Evolutionary conservation across 2,113 vertebrate genomes (phyloP), one percentile per base, ranked within the genome.

Genomic region (Lepisosteus oculatus): DNA sequence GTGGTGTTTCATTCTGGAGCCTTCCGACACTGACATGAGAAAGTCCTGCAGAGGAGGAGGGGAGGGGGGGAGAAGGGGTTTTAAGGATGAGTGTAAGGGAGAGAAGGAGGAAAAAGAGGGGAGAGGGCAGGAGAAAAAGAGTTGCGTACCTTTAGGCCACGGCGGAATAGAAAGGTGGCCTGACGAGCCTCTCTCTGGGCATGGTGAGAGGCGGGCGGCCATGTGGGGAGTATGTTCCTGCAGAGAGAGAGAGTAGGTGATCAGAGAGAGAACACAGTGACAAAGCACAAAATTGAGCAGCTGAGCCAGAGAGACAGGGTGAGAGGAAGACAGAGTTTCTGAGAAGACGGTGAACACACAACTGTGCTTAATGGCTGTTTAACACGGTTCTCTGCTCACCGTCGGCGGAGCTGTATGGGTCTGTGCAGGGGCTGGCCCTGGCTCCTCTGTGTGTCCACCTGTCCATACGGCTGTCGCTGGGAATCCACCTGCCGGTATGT

Each of bases 161-260:
- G 93, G 84, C 89, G 92, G 77, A 94, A 95, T 51, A 99, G 92
- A 86, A 97, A 99, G 0, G 95, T 98, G 81, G 96, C 95, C 80
- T 98, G 96, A 57, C 96, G 94, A 3, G 90, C 91, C 15, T 98
- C 95, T 78, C 93, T 94, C 86, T 94, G 95, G 3, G 78, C 72
- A 76, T 91, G 86, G 51, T 81, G 88, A 9, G 17, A 6, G n/a
- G 62, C 17, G 9, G 8, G 62, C n/a, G 55, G 41, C 70, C 84
- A 76, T 14, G 87, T 76, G 2, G 85, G 68, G n/a, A 87, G 51
- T 14, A 84, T 90, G 81, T 76, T 91, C 82, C 92, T 94, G 82
- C 61, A 89, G 87, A 69, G 82, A 29, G 68, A 55, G 69, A 67
- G 13, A 9, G 59, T 3, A 29, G 13, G 6, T 13, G 6, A 14